Evolutionary conservation across 2,888 invertebrate species (phyloP), one percentile per base, ranked within the genome.

Genomic region (Cephus pygmeus): DNA sequence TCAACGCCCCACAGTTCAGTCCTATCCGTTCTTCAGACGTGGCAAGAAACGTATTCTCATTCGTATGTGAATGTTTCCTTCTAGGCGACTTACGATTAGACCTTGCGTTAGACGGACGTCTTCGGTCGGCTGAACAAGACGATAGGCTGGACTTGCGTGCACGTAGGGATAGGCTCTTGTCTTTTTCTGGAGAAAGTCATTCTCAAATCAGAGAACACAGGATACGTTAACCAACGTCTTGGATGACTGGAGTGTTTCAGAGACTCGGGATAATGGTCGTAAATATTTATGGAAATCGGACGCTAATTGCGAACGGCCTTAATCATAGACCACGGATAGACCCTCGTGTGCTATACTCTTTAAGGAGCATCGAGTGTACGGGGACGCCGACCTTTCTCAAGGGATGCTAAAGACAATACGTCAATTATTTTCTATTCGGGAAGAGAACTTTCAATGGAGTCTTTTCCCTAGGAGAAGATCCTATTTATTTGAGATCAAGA

Each of bases 221-320:
- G 56, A 23, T 56, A 56, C 23, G 2, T 23, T 56, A 56, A 23
- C 56, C 6, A 9, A 56, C 2, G 23, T 23, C 56, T 56, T 2
- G 56, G 56, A 56, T 56, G 56, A 56, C 56, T 23, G 56, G 56
- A 56, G 56, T 56, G 23, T 56, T 56, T 56, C 9, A 56, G 56
- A 9, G 56, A 56, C 9, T 23, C 9, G 23, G 56, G 56, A 56
- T 56, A 56, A 23, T 56, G 11, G 31, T 71, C 71, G 71, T 71
- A 71, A 30, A 34, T 34, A 71, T 71, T 71, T 71, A 71, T 71
- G 71, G 30, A 71, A 71, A 71, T 71, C 30, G 30, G 34, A 34
- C 11, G 71, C 34, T 34, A 11, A 71, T 71, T 34, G 30, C 12
- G 34, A 71, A 34, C 71, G 71, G 34, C 31, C 34, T 56, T 56